Conservation (phyloP, 2,888 invertebrate genomes). For the Drosophila infuscata region DNA sequence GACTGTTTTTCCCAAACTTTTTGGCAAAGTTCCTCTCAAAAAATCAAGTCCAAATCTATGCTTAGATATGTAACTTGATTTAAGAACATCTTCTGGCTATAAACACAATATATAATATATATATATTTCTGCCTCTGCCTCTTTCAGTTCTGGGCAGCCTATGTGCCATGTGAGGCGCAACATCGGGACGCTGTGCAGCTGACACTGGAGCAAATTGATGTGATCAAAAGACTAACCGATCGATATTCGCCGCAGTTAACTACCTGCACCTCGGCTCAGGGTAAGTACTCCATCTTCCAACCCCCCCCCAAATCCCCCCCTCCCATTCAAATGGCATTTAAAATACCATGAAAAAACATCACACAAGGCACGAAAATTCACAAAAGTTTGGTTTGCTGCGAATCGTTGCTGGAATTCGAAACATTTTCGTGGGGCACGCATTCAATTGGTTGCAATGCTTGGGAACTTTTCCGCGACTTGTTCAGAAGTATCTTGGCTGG, state of each 20-base stretch:
- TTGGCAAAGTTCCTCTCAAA: no score
- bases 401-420: slow-evolving; percentile 26
- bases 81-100: no score
- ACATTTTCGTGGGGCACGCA: slow-evolving; percentile 34
- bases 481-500: slow-evolving; percentile 58
- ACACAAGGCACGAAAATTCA: slow-evolving; percentile 35
- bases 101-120: not conserved
- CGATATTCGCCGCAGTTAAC: slow-evolving; percentile 88
- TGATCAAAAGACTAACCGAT: slow-evolving; percentile 89
- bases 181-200: slow-evolving; percentile 90
- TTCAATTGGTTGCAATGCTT: slow-evolving; percentile 46
- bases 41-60: no score
- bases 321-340: not conserved
- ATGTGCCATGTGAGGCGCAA: slow-evolving; percentile 89
- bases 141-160: slow-evolving; percentile 90
- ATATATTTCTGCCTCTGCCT: not conserved
- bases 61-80: no score
- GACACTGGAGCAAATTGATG: slow-evolving; percentile 90
- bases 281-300: slow-evolving; percentile 85
- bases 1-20: not conserved
- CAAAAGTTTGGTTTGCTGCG: slow-evolving; percentile 5
- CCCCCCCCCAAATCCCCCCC: not conserved
- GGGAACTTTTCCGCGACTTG: slow-evolving; percentile 54
- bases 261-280: slow-evolving; percentile 89
- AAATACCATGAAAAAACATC: slow-evolving; percentile 28